Percentiles rank a stretch among this genome's conserved stretches.
Conservation (phyloP, 2,888 invertebrate species). For the Amiota mariae region DNA sequence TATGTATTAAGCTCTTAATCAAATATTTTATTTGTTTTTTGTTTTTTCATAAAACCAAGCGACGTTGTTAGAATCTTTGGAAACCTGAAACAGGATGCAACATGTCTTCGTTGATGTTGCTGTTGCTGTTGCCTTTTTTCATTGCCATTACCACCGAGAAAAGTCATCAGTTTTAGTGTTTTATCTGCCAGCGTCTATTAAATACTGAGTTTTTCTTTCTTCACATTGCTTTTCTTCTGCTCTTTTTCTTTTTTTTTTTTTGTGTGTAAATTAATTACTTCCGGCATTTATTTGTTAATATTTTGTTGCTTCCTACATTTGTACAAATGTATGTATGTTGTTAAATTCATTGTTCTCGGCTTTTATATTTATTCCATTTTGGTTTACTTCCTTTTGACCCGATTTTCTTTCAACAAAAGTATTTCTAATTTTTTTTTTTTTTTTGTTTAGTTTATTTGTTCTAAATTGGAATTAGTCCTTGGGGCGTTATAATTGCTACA, state of each 20-base stretch:
- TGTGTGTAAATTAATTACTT: conserved; percentile 58
- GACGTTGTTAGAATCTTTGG: too few species aligned
- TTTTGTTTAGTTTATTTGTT: background rate
- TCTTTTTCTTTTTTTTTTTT: conserved; percentile 26
- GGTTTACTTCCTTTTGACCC: background rate
- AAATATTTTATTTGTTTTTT: conserved; percentile 50
- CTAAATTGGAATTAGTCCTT: background rate
- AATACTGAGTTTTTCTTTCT: too few species aligned
- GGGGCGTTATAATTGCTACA: conserved; percentile 3
- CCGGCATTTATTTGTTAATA: conserved; percentile 52
- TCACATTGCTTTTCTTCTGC: conserved; percentile 15
- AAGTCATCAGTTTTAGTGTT: too few species aligned
- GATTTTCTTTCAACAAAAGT: background rate
- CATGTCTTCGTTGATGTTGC: conserved; percentile 39
- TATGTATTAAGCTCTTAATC: conserved; percentile 50
- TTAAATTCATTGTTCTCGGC: background rate
- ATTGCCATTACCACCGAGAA: background rate
- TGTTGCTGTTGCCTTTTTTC: conserved; percentile 11
- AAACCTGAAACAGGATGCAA: conserved; percentile 49
- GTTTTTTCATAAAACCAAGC: background rate
- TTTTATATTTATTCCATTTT: background rate
- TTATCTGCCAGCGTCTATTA: too few species aligned
- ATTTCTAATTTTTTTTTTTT: background rate
- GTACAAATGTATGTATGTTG: background rate
- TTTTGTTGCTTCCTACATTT: background rate